These are phyloP conservation scores for Pollenia griseotomentosa DNA, from an alignment of 2,888 invertebrate species.

Conservation along the genomic window DNA sequence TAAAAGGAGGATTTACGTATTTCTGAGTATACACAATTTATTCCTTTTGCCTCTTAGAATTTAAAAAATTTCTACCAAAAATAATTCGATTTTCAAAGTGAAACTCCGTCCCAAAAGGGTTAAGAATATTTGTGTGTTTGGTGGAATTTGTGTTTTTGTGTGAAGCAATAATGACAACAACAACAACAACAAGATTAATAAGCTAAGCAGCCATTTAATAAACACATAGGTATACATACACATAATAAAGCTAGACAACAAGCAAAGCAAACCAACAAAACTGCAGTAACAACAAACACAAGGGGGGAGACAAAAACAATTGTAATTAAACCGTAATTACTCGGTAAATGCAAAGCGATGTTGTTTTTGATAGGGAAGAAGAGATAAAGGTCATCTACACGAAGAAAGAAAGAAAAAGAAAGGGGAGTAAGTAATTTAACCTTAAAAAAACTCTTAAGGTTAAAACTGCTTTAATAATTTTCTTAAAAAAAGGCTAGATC, in stretches of 20 bases:
- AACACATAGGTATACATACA: not conserved
- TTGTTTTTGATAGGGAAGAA: not conserved
- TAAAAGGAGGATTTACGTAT: not conserved
- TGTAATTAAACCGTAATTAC: slow-evolving; percentile 19
- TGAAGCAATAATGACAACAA: too few relatives aligned
- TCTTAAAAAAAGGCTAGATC: too few relatives aligned
- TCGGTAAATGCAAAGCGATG: not conserved
- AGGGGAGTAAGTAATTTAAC: too few relatives aligned
- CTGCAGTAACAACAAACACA: not conserved
- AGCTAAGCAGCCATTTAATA: not conserved
- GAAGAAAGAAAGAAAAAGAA: not conserved
- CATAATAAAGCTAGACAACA: not conserved
- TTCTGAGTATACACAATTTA: slow-evolving; percentile 24
- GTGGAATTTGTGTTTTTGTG: too few relatives aligned
- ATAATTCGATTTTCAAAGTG: slow-evolving; percentile 15
- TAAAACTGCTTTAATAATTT: too few relatives aligned
- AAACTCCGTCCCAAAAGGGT: slow-evolving; percentile 23
- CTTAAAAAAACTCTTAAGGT: too few relatives aligned
- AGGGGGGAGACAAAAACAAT: not conserved
- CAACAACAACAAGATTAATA: not conserved
- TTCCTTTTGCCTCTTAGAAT: slow-evolving; percentile 1
- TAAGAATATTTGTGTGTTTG: not conserved
- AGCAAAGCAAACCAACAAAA: not conserved
- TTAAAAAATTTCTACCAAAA: not conserved
- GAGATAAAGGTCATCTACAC: slow-evolving; percentile 26